Percentiles rank a stretch among this genome's conserved stretches.
Conservation (phyloP, 2,797 vertebrate species). For the Cryptoprocta ferox region DNA sequence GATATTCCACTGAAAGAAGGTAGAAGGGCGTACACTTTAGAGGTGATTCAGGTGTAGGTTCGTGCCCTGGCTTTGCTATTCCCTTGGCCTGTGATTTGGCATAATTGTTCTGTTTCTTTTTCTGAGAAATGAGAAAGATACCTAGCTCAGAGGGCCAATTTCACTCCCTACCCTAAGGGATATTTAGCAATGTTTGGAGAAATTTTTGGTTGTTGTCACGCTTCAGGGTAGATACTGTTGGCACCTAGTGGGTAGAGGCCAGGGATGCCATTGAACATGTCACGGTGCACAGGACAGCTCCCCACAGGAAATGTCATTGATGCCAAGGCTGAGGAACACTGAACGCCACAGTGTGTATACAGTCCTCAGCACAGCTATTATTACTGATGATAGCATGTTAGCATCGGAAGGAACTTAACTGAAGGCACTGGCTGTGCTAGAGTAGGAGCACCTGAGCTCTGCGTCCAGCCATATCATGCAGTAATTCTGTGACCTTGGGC, state of each 20-base stretch:
- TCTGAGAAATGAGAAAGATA: constrained; percentile 27
- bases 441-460: not conserved
- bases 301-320: not conserved
- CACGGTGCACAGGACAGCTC: not conserved
- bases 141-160: not conserved
- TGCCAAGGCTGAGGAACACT: not conserved
- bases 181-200: not conserved
- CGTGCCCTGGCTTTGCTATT: not conserved
- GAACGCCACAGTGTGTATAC: not conserved
- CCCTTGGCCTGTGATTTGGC: not conserved
- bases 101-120: constrained; percentile 2
- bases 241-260: not conserved
- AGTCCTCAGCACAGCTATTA: not conserved
- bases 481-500: not conserved
- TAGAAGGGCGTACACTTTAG: not conserved
- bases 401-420: not conserved
- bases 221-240: not conserved
- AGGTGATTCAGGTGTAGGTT: not conserved
- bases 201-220: constrained; percentile 7
- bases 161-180: not conserved
- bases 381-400: not conserved
- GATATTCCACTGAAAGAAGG: not conserved
- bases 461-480: not conserved
- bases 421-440: not conserved
- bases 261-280: not conserved